These are phyloP conservation scores for Protobothrops flavoviridis DNA, from an alignment of 2,113 vertebrate species.

Conservation along the genomic window DNA sequence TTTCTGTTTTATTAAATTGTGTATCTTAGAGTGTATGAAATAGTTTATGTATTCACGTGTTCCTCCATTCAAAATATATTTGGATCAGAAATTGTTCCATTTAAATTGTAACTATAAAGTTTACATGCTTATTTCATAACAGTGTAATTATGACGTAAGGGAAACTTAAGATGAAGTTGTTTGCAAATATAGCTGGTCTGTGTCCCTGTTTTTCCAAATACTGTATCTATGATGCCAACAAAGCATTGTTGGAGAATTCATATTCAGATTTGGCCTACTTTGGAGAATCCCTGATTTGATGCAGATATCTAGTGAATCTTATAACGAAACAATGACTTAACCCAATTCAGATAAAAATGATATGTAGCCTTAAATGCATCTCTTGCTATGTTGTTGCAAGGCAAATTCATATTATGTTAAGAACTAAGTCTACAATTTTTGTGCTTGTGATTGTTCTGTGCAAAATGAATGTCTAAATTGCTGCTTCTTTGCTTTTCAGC, in stretches of 20 bases:
- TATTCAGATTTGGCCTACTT: neutral
- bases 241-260: neutral
- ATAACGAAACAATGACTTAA: neutral
- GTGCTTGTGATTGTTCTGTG: rapidly evolving
- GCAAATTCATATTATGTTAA: neutral
- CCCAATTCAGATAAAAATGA: neutral
- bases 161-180: neutral
- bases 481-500: constrained; percentile 67
- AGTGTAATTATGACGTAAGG: neutral
- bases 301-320: neutral
- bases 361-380: neutral
- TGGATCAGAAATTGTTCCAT: neutral
- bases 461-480: neutral
- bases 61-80: neutral
- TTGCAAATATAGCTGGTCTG: neutral
- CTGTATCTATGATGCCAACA: neutral
- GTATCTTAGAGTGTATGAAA: neutral
- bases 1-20: neutral
- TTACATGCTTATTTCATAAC: neutral
- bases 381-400: neutral
- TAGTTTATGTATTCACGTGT: neutral
- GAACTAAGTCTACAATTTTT: neutral
- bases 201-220: neutral
- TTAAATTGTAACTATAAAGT: neutral
- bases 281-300: neutral